These are phyloP conservation scores for Galbula dea DNA, from an alignment of 2,113 vertebrate species.

Conservation along the genomic window DNA sequence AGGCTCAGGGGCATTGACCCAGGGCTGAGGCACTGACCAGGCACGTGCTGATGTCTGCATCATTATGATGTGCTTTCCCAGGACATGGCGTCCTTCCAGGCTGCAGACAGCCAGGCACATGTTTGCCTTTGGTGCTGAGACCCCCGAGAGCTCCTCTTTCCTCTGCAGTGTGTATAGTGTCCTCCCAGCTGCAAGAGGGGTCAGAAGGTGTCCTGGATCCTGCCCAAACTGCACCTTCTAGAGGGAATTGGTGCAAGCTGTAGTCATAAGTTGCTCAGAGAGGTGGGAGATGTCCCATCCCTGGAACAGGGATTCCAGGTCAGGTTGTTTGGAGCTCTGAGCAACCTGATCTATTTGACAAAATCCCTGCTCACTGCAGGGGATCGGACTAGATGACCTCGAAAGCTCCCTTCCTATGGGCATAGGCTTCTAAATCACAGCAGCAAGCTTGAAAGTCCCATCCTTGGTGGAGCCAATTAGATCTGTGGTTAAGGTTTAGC, in stretches of 20 bases:
- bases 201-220: neutral
- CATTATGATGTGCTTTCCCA: neutral
- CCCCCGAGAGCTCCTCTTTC: neutral
- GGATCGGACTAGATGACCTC: neutral
- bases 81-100: accelerated
- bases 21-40: neutral
- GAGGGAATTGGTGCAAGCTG: neutral
- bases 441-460: neutral
- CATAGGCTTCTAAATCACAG: neutral
- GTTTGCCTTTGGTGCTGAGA: accelerated
- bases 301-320: neutral
- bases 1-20: neutral
- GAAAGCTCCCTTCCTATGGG: neutral
- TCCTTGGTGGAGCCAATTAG: neutral
- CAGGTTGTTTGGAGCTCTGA: neutral
- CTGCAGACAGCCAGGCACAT: neutral
- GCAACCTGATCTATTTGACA: neutral
- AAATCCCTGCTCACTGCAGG: neutral
- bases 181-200: neutral
- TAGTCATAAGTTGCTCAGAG: no score
- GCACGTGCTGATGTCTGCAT: neutral
- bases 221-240: neutral
- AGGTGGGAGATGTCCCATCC: neutral
- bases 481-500: neutral
- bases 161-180: accelerated